Evolutionary conservation across 23 tunicate genomes (phyloP).

Genomic region (Phallusia fumigata): DNA sequence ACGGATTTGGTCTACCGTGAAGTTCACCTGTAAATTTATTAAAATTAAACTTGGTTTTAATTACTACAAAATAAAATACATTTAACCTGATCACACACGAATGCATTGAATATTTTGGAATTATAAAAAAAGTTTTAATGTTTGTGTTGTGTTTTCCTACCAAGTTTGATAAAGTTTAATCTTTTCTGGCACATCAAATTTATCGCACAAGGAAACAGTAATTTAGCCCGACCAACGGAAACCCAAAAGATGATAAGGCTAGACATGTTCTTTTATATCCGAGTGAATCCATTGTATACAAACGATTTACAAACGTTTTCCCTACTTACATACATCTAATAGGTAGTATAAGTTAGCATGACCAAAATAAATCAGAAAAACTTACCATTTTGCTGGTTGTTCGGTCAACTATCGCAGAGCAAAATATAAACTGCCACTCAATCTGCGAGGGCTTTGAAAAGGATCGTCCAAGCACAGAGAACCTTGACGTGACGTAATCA

Average conservation of each 20-base stretch:
- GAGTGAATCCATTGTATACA: background rate
- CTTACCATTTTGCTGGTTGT: background rate
- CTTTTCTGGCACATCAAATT: too few relatives aligned
- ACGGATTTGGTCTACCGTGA: conserved; percentile 98
- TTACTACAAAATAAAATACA: too few relatives aligned
- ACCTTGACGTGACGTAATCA: background rate
- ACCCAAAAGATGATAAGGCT: background rate
- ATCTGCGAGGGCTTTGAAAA: background rate
- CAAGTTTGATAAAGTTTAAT: too few relatives aligned
- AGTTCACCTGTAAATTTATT: conserved; percentile 93
- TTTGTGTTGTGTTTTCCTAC: too few relatives aligned
- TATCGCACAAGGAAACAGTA: too few relatives aligned
- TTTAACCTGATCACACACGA: too few relatives aligned
- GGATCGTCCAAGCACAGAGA: background rate
- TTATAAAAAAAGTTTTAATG: too few relatives aligned
- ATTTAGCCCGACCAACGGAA: conserved; percentile 2
- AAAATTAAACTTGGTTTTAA: too few relatives aligned
- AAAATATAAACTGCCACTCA: conserved; percentile 10
- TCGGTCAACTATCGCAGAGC: background rate
- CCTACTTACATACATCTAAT: too few relatives aligned
- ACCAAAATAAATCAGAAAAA: background rate
- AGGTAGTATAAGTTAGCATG: too few relatives aligned
- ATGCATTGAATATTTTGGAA: too few relatives aligned
- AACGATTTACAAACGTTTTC: background rate
- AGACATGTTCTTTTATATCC: background rate